Evolutionary conservation across 2,797 vertebrate species (phyloP), one percentile per base, ranked within the genome.

Genomic region (Tiaroga cobitis): DNA sequence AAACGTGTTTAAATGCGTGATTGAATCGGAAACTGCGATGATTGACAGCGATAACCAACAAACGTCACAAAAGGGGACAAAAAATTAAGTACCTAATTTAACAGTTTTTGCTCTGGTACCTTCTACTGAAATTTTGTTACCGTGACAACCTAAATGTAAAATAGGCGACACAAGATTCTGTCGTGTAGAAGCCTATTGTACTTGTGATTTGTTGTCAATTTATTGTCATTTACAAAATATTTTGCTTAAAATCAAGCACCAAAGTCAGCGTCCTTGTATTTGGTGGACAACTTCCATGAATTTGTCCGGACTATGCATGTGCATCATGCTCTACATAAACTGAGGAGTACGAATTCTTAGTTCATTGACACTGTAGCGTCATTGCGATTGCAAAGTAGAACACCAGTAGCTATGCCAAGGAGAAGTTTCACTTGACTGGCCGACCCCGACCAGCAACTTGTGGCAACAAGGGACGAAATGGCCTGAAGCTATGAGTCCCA

Each of bases 391-490:
- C 41, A 32, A 79, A 87, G 56, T 34, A 73, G 29, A 80, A n/a
- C 76, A 87, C 72, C 39, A 67, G 54, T 34, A 59, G 61, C 26
- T n/a, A 32, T 37, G 69, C 21, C 68, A 72, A 77, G 73, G 32
- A 63, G 63, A 78, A 39, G 65, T 19, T 72, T 77, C 0, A 19
- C 74, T 83, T 82, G 54, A 83, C 81, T 39, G 81, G 24, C 9
- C 34, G 46, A 69, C 70, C 78, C 39, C 26, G 10, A 67, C 59
- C 41, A 46, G 43, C 37, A 77, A 49, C 73, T 70, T 51, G 15
- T 63, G 70, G 81, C 70, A 61, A 70, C 76, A 41, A 83, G 32
- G 82, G 83, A 86, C 56, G 32, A 43, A 81, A 86, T 85, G 81
- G 70, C 81, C 83, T 68, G 59, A 83, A 61, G 81, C 78, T 32